Evolutionary conservation across 2,797 vertebrate species (phyloP), one percentile per base, ranked within the genome.

Genomic region (Trachurus trachurus): DNA sequence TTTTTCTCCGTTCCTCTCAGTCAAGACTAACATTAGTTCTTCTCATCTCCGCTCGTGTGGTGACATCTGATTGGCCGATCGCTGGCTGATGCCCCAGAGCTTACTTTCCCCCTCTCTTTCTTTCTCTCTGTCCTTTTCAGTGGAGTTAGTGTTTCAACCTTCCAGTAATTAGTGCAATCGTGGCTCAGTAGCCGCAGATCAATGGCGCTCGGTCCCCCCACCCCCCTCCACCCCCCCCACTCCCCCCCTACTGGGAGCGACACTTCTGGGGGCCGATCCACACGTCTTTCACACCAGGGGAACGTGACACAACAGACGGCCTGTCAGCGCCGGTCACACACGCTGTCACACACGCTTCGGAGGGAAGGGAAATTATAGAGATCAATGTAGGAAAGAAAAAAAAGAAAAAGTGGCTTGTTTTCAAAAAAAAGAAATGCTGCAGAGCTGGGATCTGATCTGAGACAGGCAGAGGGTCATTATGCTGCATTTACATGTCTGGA

Each of bases 141-240:
- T 3, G 5, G 50, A 21, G 22, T 37, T 65, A 22, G 12, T 52
- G 34, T 78, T 82, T 78, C 58, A 78, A 74, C 71, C 34, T 9
- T 22, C 54, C 60, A 19, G 68, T 85, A 89, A 87, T 86, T 88
- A 87, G 65, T 58, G 52, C 21, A 3, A 78, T 64, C 9, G 47
- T 54, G 64, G 52, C 83, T 86, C 83, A 68, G 69, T 81, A 63
- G 71, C 72, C n/a, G 13, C 37, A 45, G 71, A 87, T 87, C 81
- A 78, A 58, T 84, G 66, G 47, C 21, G 49, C 63, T 87, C 76
- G 58, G 65, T 56, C 19, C n/a, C n/a, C n/a, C n/a, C n/a, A n/a
- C n/a, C n/a, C 26, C 26, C 26, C 26, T 3, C 26, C 26, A 26
- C 26, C 5, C 5, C 31, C 31, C 5, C 31, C 31, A 34, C 31